Evolutionary conservation across 2,113 vertebrate genomes (phyloP), one percentile per base, ranked within the genome.

Genomic region (Pseudonaja textilis): DNA sequence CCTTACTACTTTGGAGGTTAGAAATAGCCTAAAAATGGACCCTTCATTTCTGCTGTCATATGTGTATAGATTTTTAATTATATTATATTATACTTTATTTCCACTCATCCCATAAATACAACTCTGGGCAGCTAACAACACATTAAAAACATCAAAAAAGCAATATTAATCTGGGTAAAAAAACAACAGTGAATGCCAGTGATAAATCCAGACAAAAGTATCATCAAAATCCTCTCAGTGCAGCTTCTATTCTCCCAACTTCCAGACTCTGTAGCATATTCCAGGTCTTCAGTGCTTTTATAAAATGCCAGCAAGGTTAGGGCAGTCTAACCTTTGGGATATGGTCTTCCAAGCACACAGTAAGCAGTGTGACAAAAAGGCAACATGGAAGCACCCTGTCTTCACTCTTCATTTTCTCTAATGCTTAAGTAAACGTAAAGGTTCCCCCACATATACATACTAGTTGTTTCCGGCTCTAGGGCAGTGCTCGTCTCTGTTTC

Each of bases 1-100:
- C 95, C 98, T 99, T 89, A 99, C 99, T 59, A 99, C 99, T 29
- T 97, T 99, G 0, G 99, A 99, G 99, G 99, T 99, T 95, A 96
- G 95, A 26, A 86, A 22, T 1, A 0, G 45, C 45, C 16, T 39
- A 0, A 90, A 0, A 0, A 1, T 22, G 22, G 11, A n/a, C 59
- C 39, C 10, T 54, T 81, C 14, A 9, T 7, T 74, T 55, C 47
- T 14, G 3, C 85, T 18, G 23, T 16, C 85, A 54, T 56, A 26
- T 34, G 29, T 91, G 8, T 85, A 50, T 29, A 50, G 20, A 39
- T 86, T 42, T 52, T 50, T 16, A 59, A 39, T 85, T 59, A 16
- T 69, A 14, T 34, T 69, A 29, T 64, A 29, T 64, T 16, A 74
- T 74, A 74, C 14, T 74, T 74, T 34, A 74, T 39, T 34, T 74